A percentile compares a stretch with the other conserved stretches of the same genome.
These are phyloP conservation scores for Proales similis DNA, from an alignment of 1,140 invertebrate genomes.

Conservation along the genomic window DNA sequence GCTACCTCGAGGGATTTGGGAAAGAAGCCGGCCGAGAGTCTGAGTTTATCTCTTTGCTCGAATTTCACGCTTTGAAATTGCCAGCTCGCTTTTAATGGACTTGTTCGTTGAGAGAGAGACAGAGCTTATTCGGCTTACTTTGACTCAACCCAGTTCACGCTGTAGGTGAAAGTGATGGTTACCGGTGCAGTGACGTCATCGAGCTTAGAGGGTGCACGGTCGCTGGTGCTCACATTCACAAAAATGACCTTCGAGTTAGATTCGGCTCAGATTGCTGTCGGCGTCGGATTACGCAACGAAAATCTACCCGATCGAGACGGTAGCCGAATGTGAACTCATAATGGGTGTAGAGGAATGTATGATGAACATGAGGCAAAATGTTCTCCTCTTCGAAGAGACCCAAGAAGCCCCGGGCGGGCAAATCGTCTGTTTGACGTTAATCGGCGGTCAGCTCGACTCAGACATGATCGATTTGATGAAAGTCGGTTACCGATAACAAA, in stretches of 20 bases:
- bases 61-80: conserved; percentile 47
- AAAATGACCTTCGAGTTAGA: conserved; percentile 51
- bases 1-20: conserved; percentile 55
- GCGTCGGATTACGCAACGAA: background rate
- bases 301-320: conserved; percentile 53
- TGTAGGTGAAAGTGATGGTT: conserved; percentile 52
- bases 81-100: background rate
- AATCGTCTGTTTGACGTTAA: conserved; percentile 51
- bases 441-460: too few species aligned
- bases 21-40: conserved; percentile 55
- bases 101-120: conserved; percentile 29
- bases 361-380: conserved; percentile 56
- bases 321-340: conserved; percentile 56
- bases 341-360: conserved; percentile 56
- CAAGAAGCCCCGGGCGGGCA: conserved; percentile 56
- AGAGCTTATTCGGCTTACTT: conserved; percentile 45
- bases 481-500: conserved; percentile 55
- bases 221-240: conserved; percentile 55
- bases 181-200: conserved; percentile 47
- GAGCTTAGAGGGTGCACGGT: conserved; percentile 49
- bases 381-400: conserved; percentile 57
- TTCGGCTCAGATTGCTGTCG: background rate
- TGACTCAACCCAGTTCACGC: conserved; percentile 54
- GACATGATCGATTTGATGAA: too few species aligned
- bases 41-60: conserved; percentile 49